Evolutionary conservation across 1,140 invertebrate genomes (phyloP).

Genomic region (Reticulitermes speratus): DNA sequence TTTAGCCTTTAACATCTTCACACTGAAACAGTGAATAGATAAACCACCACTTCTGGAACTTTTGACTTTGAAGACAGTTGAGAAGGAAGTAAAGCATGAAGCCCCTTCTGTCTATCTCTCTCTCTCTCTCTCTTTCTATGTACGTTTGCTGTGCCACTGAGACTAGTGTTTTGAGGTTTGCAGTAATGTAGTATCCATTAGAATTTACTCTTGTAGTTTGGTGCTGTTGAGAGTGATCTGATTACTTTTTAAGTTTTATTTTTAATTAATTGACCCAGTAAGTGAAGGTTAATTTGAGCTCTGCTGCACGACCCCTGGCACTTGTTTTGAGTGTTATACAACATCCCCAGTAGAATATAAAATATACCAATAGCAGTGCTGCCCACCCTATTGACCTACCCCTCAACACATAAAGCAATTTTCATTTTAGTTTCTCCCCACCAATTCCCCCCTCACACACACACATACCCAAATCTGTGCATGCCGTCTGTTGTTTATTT

Average conservation of each 20-base stretch:
- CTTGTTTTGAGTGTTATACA: constrained; percentile 14
- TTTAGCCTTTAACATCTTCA: not conserved
- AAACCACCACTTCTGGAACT: not conserved
- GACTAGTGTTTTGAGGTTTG: constrained; percentile 28
- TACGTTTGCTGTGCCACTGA: constrained; percentile 23
- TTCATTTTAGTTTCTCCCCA: not conserved
- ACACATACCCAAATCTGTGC: not conserved
- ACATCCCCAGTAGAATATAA: not conserved
- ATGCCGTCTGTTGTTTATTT: not conserved
- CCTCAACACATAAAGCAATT: not conserved
- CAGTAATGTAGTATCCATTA: constrained; percentile 23
- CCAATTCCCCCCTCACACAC: not conserved
- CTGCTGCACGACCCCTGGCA: constrained; percentile 5
- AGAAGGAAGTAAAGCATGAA: constrained; percentile 6
- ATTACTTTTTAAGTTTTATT: constrained; percentile 16
- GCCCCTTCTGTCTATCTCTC: not conserved
- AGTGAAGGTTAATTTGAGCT: constrained; percentile 5
- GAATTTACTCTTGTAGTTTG: constrained; percentile 25
- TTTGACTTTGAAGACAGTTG: not conserved
- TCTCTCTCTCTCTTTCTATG: not conserved
- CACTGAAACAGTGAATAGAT: constrained; percentile 8
- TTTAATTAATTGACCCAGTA: not conserved
- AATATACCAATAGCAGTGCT: constrained; percentile 6
- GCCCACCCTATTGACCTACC: not conserved
- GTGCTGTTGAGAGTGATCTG: constrained; percentile 28